Base-by-base conservation (phyloP, 2,888 invertebrate genomes). In the Spisula subtruncata region DNA sequence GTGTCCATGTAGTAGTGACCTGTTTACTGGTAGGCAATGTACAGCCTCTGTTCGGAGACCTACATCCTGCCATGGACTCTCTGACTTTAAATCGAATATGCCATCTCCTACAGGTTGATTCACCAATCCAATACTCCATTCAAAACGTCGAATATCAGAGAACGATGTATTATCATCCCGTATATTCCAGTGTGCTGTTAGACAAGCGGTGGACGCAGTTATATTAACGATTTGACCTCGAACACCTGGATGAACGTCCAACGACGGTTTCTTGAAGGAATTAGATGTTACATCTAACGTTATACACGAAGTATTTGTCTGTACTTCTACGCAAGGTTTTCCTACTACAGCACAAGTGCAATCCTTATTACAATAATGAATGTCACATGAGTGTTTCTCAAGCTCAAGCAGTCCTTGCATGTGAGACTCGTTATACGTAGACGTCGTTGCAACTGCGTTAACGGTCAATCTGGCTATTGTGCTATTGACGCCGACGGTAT, bases 341-440 rank as follows among this genome's bases (percentile, higher is more conserved):
- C 93, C 93, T 29, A 93, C 25, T 2, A 92, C 89, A 14, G 93
- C 92, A 29, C 93, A 93, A 2, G 93, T 93, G 81, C 93, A 93
- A 32, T 93, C 92, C 14, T 92, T 91, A 60, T 91, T 92, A 75
- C 93, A 93, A 48, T 83, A 92, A n/a, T 93, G 90, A 8, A 81
- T 35, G 16, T 81, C 86, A 86, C 93, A 93, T 5, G 93, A 93
- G 85, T 93, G 93, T 79, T 88, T 91, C 51, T 92, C 84, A n/a
- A 92, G 54, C 80, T 92, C 85, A 5, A 93, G 87, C 14, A 87
- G 18, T 32, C 93, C 93, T 1, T 60, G 60, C 35, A 32, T 6
- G 16, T 75, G 14, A 20, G 18, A 18, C 1, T 0, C 1, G 32
- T 32, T 35, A 18, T 35, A 18, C 16, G 75, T 32, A 32, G 75